These are phyloP conservation scores for Nemotelus nigrinus DNA, from an alignment of 2,888 invertebrate species.

Conservation along the genomic window DNA sequence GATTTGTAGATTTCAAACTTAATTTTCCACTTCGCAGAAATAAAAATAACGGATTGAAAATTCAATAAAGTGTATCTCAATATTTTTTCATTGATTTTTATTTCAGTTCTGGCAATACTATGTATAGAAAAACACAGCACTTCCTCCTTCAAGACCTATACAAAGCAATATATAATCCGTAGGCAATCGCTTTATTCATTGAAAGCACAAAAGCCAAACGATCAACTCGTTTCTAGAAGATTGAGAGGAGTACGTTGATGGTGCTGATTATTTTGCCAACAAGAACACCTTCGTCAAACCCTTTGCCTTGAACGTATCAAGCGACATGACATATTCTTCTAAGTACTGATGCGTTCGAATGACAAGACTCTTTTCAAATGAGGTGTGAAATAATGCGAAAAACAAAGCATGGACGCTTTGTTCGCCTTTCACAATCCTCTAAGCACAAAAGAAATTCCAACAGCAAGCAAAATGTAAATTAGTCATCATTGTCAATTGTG, in stretches of 20 bases:
- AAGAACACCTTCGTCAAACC: slow-evolving; percentile 48
- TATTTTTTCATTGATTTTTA: too few species aligned
- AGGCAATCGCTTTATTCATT: too few species aligned
- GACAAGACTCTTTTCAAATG: slow-evolving; percentile 7
- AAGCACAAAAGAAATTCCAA: slow-evolving; percentile 25
- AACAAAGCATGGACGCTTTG: slow-evolving; percentile 3
- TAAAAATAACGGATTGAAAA: too few species aligned
- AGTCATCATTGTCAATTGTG: slow-evolving; percentile 28
- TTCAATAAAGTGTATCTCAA: too few species aligned
- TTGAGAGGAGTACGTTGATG: background rate
- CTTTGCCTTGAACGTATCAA: background rate
- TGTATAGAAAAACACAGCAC: background rate
- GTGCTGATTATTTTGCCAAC: slow-evolving; percentile 51
- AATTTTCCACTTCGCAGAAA: too few species aligned
- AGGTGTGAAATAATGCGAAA: slow-evolving; percentile 40
- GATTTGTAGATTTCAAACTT: too few species aligned
- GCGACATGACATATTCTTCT: too few species aligned
- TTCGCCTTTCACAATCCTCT: background rate
- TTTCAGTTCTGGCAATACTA: background rate
- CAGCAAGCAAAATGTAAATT: slow-evolving; percentile 7
- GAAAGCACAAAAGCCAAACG: too few species aligned
- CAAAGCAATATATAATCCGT: too few species aligned
- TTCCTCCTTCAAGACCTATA: background rate
- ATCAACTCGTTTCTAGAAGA: too few species aligned
- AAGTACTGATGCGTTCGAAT: too few species aligned